phyloP scores from a whole-genome alignment of 1,140 invertebrate genomes.

The Aporrectodea caliginosa region DNA sequence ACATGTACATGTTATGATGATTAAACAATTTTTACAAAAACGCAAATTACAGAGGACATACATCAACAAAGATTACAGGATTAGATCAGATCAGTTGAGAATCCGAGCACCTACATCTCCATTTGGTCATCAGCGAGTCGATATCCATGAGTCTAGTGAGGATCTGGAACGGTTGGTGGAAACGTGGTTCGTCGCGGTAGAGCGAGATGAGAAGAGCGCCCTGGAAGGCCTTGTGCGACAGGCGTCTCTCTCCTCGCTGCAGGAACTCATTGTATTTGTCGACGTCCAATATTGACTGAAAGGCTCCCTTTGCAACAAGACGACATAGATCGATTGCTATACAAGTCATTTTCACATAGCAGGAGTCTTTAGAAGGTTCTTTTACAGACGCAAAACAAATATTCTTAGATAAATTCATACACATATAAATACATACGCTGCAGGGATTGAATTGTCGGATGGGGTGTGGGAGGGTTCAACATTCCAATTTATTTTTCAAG shows the following conservation, averaged over 20 bases:
- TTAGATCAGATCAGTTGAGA: not conserved
- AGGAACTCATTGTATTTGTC: constrained; percentile 68
- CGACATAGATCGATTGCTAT: not conserved
- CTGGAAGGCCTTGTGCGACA: constrained; percentile 85
- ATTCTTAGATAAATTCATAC: no score
- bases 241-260: constrained; percentile 71
- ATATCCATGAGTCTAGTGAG: constrained; percentile 93
- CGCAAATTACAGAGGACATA: no score
- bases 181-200: constrained; percentile 91
- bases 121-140: constrained; percentile 96
- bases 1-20: no score
- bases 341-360: no score
- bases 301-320: constrained; percentile 63
- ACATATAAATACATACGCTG: no score
- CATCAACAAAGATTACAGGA: not conserved
- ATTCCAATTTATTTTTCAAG: no score
- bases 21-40: no score
- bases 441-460: no score
- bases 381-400: no score
- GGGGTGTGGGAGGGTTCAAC: no score
- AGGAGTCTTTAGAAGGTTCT: no score
- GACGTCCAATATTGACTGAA: constrained; percentile 82
- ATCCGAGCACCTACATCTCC: constrained; percentile 81
- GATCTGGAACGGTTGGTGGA: constrained; percentile 93
- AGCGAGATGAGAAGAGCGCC: constrained; percentile 96